Evolutionary conservation across 2,113 vertebrate genomes (phyloP), one percentile per base, ranked within the genome.

Genomic region (Ploceus nigricollis): DNA sequence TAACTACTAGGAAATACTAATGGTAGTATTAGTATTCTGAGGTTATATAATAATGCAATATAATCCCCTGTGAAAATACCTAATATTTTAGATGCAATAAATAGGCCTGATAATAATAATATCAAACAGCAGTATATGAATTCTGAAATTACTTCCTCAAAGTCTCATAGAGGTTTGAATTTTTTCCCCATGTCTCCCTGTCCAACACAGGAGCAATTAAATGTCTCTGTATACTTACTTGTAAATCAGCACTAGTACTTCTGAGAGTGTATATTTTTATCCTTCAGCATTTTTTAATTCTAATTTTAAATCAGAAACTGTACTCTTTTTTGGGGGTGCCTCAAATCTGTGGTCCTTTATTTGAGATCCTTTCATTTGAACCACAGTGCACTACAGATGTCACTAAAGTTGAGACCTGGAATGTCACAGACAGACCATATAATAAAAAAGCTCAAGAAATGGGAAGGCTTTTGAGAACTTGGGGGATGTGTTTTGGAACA

Each of bases 1-100:
- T 95, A 97, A 93, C 89, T 97, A 94, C 90, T 95, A 93, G 57
- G 94, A 97, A 96, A 95, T 86, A 93, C 63, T 90, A 95, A 95
- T 93, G 80, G 80, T 79, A 88, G 94, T 79, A 97, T 96, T 92
- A 92, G 53, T 73, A 91, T 95, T 97, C 90, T 93, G 82, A 96
- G 91, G 82, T 42, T 42, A 42, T 42, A 42, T 42, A 14, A 42
- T 87, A 95, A 96, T 87, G 78, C 86, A 96, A 81, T 79, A 91
- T 75, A 93, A 96, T 93, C 87, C 87, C 56, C 94, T 95, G 61
- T 86, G 89, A 90, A 96, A 96, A 97, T 84, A 79, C 51, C 68
- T 94, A 83, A 96, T 94, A 88, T 87, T 93, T 89, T 72, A 94
- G 68, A 93, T 66, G 71, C 18, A 27, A 90, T 89, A 96, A 82